These are phyloP conservation scores for Papilio gigon DNA, from an alignment of 2,888 invertebrate genomes.

Conservation along the genomic window DNA sequence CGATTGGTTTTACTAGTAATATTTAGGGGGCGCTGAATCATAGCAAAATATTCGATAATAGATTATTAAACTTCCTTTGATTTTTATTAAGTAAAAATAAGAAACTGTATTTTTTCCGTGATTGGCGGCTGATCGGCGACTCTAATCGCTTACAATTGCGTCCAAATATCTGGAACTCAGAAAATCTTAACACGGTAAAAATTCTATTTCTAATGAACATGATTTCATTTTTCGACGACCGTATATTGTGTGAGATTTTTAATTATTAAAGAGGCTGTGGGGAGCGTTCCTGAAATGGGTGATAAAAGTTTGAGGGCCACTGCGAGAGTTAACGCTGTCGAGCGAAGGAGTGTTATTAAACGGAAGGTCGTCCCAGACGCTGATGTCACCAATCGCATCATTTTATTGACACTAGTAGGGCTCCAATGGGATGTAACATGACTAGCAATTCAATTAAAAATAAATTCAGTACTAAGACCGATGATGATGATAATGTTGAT, in stretches of 20 bases:
- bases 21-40: not conserved
- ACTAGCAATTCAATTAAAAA: not conserved
- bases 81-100: not conserved
- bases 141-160: not conserved
- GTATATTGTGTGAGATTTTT: too few relatives aligned
- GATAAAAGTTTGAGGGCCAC: not conserved
- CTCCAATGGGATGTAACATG: constrained; percentile 41
- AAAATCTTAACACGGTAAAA: not conserved
- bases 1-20: not conserved
- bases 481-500: too few relatives aligned
- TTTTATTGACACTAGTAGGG: constrained; percentile 71
- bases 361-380: constrained; percentile 70
- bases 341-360: constrained; percentile 70
- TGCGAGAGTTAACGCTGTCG: constrained; percentile 48
- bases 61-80: not conserved
- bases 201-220: not conserved
- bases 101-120: not conserved
- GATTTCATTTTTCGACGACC: too few relatives aligned
- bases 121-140: not conserved
- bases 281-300: not conserved
- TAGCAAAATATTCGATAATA: not conserved
- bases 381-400: constrained; percentile 76
- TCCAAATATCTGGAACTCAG: not conserved
- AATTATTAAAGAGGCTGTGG: too few relatives aligned
- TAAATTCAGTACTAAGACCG: constrained; percentile 13